Conservation (phyloP, 2,797 vertebrate genomes). For the Scarus forsteni region DNA sequence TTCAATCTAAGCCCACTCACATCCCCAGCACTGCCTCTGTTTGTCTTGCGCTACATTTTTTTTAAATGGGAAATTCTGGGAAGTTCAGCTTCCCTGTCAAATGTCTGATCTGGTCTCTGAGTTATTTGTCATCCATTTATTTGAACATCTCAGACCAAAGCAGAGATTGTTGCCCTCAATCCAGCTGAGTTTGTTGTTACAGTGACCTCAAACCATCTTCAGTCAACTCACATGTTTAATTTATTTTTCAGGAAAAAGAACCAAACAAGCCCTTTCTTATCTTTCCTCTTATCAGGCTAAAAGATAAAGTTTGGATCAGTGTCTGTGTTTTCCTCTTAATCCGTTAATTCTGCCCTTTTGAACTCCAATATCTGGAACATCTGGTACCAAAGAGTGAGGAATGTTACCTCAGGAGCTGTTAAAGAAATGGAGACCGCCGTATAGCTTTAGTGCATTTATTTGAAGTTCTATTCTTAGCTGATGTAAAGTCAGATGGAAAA, state of each 20-base stretch:
- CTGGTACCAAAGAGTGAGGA: slow-evolving; percentile 41
- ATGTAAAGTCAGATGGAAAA: slow-evolving; percentile 69
- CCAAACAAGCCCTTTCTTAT: slow-evolving; percentile 1
- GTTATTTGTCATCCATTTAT: slow-evolving; percentile 39
- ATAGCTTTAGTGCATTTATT: slow-evolving; percentile 55
- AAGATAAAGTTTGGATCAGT: slow-evolving; percentile 23
- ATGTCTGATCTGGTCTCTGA: slow-evolving; percentile 17
- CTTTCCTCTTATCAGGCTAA: slow-evolving; percentile 25
- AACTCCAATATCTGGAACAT: slow-evolving; percentile 52
- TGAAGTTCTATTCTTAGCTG: slow-evolving; percentile 69
- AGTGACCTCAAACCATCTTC: slow-evolving; percentile 48
- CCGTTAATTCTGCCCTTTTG: slow-evolving; percentile 44
- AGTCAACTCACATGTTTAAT: slow-evolving; percentile 28
- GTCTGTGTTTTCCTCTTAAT: slow-evolving; percentile 38
- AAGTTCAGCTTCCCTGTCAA: slow-evolving; percentile 15
- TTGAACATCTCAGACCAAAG: slow-evolving; percentile 35
- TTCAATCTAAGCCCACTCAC: too few species aligned
- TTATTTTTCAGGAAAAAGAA: slow-evolving; percentile 32
- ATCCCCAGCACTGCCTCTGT: too few species aligned
- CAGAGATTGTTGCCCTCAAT: slow-evolving; percentile 27
- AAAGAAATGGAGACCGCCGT: slow-evolving; percentile 39
- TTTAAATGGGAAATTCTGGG: slow-evolving; percentile 6
- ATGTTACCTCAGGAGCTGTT: slow-evolving; percentile 37
- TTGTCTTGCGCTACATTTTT: neutral
- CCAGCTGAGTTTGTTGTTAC: slow-evolving; percentile 46